Percentiles rank a stretch among this genome's conserved stretches.
phyloP scores from a whole-genome alignment of 2,797 vertebrate species.

The Melanotaenia boesemani region DNA sequence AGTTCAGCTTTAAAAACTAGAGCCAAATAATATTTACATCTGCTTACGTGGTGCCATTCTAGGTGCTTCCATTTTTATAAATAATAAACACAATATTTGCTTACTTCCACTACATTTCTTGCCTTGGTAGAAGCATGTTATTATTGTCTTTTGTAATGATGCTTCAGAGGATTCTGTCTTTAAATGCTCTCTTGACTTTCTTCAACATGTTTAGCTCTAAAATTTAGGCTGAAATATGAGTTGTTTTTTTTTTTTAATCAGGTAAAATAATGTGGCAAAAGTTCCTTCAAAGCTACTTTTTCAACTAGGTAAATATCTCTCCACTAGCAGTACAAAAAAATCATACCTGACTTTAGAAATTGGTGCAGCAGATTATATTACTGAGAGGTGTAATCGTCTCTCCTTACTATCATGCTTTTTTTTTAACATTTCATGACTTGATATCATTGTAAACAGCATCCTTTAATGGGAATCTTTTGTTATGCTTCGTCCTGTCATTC shows the following conservation, averaged over 20 bases:
- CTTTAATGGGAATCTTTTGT: slow-evolving; percentile 5
- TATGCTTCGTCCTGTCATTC: background rate
- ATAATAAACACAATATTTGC: background rate
- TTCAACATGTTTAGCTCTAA: slow-evolving; percentile 6
- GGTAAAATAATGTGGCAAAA: background rate
- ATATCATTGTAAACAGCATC: background rate
- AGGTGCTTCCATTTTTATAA: background rate
- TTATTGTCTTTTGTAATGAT: background rate
- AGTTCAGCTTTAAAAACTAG: background rate
- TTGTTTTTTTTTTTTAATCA: background rate
- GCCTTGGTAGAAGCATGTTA: background rate
- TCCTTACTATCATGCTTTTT: background rate
- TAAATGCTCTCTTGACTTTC: no score
- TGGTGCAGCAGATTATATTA: background rate
- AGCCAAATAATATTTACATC: slow-evolving; percentile 9
- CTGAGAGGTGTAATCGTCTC: background rate
- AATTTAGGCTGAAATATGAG: background rate
- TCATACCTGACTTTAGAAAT: background rate
- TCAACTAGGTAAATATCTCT: background rate
- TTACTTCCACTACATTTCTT: background rate
- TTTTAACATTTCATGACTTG: background rate
- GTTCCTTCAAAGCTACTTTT: background rate
- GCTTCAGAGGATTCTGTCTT: background rate
- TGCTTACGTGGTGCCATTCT: slow-evolving; percentile 11
- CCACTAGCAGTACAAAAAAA: slow-evolving; percentile 1